Evolutionary conservation across 2,113 vertebrate genomes (phyloP).

Genomic region (Rafetus swinhoei): DNA sequence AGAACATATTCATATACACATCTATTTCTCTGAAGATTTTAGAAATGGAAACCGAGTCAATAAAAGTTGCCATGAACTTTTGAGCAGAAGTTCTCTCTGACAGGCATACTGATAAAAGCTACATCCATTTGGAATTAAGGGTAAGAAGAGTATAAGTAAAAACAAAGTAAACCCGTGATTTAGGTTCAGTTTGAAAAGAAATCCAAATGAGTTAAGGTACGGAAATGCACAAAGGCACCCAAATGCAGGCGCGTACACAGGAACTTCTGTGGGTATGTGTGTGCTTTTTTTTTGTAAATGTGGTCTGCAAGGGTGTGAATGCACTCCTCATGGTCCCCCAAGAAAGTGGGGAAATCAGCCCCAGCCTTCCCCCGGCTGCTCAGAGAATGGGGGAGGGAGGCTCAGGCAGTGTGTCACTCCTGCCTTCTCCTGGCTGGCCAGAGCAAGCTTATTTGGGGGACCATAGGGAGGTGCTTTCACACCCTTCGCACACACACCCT

Average conservation of each 20-base stretch:
- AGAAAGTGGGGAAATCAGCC: too few relatives aligned
- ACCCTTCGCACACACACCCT: background rate
- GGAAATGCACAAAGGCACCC: slow-evolving; percentile 20
- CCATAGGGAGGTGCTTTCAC: background rate
- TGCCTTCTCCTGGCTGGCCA: background rate
- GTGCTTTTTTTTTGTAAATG: background rate
- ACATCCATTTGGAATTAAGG: background rate
- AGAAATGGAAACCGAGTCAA: background rate
- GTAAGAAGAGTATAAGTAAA: background rate
- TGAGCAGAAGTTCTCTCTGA: slow-evolving; percentile 30
- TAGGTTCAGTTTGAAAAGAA: background rate
- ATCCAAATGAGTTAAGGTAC: background rate
- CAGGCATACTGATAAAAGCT: slow-evolving; percentile 16
- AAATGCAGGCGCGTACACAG: background rate
- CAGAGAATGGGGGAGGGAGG: too few relatives aligned
- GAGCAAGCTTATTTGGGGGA: background rate
- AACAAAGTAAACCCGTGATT: too few relatives aligned
- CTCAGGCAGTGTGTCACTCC: too few relatives aligned
- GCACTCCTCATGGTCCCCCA: too few relatives aligned
- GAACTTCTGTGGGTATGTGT: background rate
- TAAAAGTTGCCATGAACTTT: background rate
- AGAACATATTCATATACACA: background rate
- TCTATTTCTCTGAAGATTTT: background rate
- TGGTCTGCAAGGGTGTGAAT: too few relatives aligned
- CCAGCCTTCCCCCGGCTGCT: too few relatives aligned